Conservation (phyloP, 2,797 vertebrate species). For the Silurus aristotelis region DNA sequence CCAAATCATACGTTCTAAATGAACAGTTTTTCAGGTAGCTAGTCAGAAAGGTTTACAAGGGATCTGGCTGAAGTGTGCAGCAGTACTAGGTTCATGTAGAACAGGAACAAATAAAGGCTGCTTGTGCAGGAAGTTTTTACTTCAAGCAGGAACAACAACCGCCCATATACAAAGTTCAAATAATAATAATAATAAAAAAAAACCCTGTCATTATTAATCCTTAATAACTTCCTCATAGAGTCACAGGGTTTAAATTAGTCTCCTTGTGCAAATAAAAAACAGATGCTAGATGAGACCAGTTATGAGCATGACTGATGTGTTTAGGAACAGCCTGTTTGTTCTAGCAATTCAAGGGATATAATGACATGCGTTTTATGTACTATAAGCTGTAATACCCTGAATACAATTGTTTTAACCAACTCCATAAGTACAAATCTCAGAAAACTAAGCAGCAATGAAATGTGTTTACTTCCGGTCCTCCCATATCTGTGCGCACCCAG, state of each 20-base stretch:
- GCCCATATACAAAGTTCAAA: background rate
- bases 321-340: background rate
- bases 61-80: background rate
- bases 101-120: background rate
- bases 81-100: background rate
- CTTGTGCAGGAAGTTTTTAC: background rate
- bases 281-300: background rate
- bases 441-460: background rate
- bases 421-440: background rate
- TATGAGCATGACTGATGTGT: background rate
- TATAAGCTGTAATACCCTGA: background rate
- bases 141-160: background rate
- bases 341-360: no score
- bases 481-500: slow-evolving; percentile 82
- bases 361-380: background rate
- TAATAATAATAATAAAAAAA: background rate
- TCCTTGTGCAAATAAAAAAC: background rate
- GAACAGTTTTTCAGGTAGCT: background rate
- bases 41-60: background rate
- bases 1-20: background rate
- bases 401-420: background rate
- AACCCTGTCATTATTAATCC: background rate
- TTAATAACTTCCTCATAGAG: background rate
- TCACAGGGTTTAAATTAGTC: background rate
- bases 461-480: slow-evolving; percentile 71